Conservation (phyloP, 23 tunicate genomes). For the Halocynthia roretzi region DNA sequence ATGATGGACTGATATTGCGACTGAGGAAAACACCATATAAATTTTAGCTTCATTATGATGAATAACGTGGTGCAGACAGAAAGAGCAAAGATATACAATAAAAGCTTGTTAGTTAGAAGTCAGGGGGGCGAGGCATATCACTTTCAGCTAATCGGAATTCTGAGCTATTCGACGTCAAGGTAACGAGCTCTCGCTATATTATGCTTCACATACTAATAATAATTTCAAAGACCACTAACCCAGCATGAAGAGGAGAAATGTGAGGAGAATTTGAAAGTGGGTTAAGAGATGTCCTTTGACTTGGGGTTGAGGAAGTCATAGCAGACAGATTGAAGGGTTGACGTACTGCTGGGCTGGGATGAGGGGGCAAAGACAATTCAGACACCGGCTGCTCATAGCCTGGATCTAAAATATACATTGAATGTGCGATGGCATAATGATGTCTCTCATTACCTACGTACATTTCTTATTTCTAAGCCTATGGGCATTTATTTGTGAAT, state of each 20-base stretch:
- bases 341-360: neutral
- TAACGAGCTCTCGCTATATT: neutral
- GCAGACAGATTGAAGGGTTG: conserved; percentile 2
- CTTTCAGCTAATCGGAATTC: neutral
- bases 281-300: neutral
- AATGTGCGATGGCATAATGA: too few relatives aligned
- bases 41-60: too few relatives aligned
- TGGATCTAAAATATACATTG: too few relatives aligned
- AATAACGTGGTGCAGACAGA: too few relatives aligned
- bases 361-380: too few relatives aligned
- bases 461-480: too few relatives aligned
- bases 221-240: neutral
- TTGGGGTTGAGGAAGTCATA: conserved; percentile 1
- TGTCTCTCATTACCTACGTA: too few relatives aligned
- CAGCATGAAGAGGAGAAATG: neutral
- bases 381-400: too few relatives aligned
- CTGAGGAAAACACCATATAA: neutral
- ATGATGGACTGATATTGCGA: neutral
- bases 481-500: too few relatives aligned
- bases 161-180: neutral
- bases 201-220: neutral
- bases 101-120: too few relatives aligned
- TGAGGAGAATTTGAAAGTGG: conserved; percentile 11
- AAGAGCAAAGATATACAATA: too few relatives aligned
- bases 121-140: too few relatives aligned